Evolutionary conservation across 2,797 vertebrate species (phyloP).

Genomic region (Clarias laeviceps): DNA sequence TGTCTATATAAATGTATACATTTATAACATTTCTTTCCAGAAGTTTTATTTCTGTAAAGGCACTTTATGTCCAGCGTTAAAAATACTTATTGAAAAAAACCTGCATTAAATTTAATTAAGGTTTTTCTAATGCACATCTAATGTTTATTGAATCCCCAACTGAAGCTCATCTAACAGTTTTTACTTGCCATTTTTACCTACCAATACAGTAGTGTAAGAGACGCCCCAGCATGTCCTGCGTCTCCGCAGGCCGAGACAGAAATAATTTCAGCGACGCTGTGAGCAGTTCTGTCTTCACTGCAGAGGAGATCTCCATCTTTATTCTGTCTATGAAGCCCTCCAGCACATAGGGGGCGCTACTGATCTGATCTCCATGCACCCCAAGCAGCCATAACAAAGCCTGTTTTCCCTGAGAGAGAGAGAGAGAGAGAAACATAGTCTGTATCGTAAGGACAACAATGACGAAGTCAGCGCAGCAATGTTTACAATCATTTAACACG

Average conservation of each 20-base stretch:
- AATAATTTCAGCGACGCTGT: slow-evolving; percentile 85
- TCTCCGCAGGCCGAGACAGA: slow-evolving; percentile 88
- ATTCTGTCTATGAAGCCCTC: slow-evolving; percentile 87
- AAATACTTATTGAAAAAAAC: too few species aligned
- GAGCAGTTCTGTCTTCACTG: slow-evolving; percentile 90
- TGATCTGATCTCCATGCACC: slow-evolving; percentile 81
- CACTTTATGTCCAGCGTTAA: too few species aligned
- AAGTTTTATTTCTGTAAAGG: too few species aligned
- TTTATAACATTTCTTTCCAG: too few species aligned
- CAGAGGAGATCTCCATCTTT: slow-evolving; percentile 78
- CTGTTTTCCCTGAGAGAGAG: slow-evolving; percentile 81
- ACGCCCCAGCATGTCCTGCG: slow-evolving; percentile 90
- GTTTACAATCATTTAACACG: too few species aligned
- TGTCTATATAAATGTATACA: too few species aligned
- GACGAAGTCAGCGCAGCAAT: background rate
- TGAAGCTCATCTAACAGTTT: background rate
- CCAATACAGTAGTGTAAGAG: slow-evolving; percentile 89
- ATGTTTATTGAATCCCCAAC: background rate
- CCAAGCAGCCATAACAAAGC: slow-evolving; percentile 93
- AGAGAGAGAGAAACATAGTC: background rate
- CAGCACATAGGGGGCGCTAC: slow-evolving; percentile 86
- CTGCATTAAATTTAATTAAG: background rate
- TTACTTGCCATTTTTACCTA: slow-evolving; percentile 49
- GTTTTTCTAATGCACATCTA: background rate
- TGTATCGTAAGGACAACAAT: background rate